Percentiles rank a stretch among this genome's conserved stretches.
These are phyloP conservation scores for Rhinogobio ventralis DNA, from an alignment of 2,797 vertebrate species.

Conservation along the genomic window DNA sequence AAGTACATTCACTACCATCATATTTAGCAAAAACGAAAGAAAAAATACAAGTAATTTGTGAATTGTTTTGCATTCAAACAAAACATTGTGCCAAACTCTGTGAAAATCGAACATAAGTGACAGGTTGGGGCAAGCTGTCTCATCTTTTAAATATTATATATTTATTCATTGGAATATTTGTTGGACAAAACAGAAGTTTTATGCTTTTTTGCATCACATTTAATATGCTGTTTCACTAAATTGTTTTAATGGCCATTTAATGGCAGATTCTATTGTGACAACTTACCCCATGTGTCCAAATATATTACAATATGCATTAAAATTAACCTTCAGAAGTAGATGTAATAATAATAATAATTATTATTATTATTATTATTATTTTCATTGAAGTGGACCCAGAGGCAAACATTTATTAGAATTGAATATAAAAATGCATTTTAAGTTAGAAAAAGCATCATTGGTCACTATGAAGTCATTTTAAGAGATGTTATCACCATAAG, in stretches of 20 bases:
- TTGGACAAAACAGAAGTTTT: not conserved
- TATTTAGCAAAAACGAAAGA: not conserved
- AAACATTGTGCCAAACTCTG: not conserved
- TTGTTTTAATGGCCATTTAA: not conserved
- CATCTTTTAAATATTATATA: not conserved
- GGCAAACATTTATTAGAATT: not conserved
- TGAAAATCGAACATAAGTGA: not conserved
- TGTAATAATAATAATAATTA: not conserved
- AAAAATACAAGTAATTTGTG: not conserved
- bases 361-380: not conserved
- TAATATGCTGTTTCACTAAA: slow-evolving; percentile 36
- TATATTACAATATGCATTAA: not conserved
- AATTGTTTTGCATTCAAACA: slow-evolving; percentile 2
- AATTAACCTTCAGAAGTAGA: not conserved
- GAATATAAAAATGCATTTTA: not conserved
- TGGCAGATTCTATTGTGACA: not conserved
- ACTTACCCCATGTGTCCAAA: not conserved
- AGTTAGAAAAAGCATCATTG: not conserved
- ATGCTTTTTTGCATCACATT: not conserved
- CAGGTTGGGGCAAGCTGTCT: not conserved
- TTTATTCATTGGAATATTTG: not conserved
- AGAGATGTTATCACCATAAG: not conserved
- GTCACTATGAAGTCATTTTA: not conserved
- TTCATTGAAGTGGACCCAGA: not conserved
- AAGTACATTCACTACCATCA: not conserved